phyloP scores from a whole-genome alignment of 2,113 vertebrate species.

The Rhabdomys dilectus region DNA sequence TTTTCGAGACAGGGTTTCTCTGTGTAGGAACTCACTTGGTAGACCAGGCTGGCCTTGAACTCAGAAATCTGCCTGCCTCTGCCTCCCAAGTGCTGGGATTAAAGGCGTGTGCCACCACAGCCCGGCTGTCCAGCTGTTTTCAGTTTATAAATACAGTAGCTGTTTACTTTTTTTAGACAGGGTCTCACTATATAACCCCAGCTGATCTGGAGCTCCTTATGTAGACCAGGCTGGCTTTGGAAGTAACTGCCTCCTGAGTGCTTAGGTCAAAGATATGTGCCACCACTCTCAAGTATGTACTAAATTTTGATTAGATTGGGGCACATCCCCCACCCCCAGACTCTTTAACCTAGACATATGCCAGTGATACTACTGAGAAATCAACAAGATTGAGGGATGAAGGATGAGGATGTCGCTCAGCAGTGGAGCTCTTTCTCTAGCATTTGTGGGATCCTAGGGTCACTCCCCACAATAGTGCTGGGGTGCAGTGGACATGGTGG shows the following conservation, averaged over 20 bases:
- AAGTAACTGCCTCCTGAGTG: not conserved
- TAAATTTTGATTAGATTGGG: slow-evolving; percentile 44
- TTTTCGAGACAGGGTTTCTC: too few relatives aligned
- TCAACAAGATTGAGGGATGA: not conserved
- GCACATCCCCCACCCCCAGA: not conserved
- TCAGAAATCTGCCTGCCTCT: too few relatives aligned
- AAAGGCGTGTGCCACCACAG: not conserved
- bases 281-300: not conserved
- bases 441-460: not conserved
- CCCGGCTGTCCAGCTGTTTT: not conserved
- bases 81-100: not conserved
- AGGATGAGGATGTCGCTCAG: not conserved
- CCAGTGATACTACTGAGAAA: slow-evolving; percentile 48
- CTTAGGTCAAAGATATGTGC: not conserved
- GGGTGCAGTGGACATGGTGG: not conserved
- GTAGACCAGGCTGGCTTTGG: not conserved
- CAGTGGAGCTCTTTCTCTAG: not conserved
- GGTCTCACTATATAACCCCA: not conserved
- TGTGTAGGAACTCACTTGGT: too few relatives aligned
- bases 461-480: not conserved
- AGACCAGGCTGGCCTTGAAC: too few relatives aligned
- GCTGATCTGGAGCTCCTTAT: not conserved
- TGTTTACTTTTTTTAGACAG: not conserved
- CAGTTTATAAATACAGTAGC: not conserved
- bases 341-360: not conserved